Evolutionary conservation across 2,113 vertebrate species (phyloP), one percentile per base, ranked within the genome.

Genomic region (Megaceryle maxima): DNA sequence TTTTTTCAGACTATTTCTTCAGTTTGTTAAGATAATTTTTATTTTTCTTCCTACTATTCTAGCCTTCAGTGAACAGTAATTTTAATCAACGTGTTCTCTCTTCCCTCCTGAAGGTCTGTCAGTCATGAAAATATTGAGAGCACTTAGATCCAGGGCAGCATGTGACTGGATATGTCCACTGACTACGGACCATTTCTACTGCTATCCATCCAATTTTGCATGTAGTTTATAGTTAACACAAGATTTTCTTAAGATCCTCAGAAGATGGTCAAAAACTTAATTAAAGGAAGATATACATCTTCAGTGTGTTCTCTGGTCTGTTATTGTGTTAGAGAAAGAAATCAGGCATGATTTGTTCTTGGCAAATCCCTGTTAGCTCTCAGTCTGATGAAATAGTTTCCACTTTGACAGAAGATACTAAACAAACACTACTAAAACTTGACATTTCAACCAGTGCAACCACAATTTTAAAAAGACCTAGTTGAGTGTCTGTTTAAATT

Each of bases 361-460:
- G 95, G 83, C 56, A 86, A 72, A 60, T 64, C 56, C 57, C 10
- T 92, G 6, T 64, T 91, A 82, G 60, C 13, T 93, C 68, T 70
- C 29, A 78, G 29, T 64, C 69, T 94, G 87, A 64, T 72, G 73
- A 92, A 95, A 97, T 81, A 95, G 13, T 91, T 96, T 97, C 96
- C 88, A 88, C 26, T 95, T 93, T 66, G 62, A 85, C 66, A 69
- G 78, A 94, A 79, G 66, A 83, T 44, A 66, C 69, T 78, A 59
- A 94, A 92, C 88, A 95, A 96, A 93, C 92, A 56, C 64, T 81
- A 75, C 77, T 91, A 91, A 94, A 94, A 91, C 46, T 92, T 96
- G 92, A 95, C 88, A 92, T 96, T 97, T 97, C 64, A 81, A 78
- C 31, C 10, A 90, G n/a, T 81, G 22, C 29, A 88, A 91, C 83